Evolutionary conservation across 2,888 invertebrate genomes (phyloP).

Genomic region (Aspidapion aeneum): DNA sequence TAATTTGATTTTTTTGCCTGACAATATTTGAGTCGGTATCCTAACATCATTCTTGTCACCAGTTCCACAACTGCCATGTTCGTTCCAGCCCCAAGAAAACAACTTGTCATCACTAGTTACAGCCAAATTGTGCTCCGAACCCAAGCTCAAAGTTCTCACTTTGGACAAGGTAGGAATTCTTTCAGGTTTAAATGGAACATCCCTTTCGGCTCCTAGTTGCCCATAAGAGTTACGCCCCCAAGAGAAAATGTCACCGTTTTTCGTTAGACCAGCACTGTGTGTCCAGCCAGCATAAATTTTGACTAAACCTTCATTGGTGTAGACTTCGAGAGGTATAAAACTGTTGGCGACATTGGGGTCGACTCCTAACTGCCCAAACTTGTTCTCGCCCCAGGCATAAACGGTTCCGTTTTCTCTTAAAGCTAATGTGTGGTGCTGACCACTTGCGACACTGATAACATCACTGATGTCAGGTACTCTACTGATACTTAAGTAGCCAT

Average conservation of each 20-base stretch:
- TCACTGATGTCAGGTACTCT: conserved; percentile 55
- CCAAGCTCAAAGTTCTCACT: conserved; percentile 60
- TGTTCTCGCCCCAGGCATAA: conserved; percentile 81
- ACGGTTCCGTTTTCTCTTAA: conserved; percentile 55
- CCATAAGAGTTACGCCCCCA: conserved; percentile 84
- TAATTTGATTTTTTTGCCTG: conserved; percentile 38
- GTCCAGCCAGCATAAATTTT: conserved; percentile 74
- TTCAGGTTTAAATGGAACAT: conserved; percentile 45
- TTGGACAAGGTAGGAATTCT: conserved; percentile 50
- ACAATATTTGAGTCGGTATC: conserved; percentile 47
- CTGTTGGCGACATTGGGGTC: conserved; percentile 53
- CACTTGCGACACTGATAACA: conserved; percentile 67
- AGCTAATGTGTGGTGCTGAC: conserved; percentile 75
- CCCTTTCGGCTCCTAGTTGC: conserved; percentile 60
- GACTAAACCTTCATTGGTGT: conserved; percentile 54
- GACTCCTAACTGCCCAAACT: conserved; percentile 71
- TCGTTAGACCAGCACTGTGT: conserved; percentile 64
- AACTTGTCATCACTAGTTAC: conserved; percentile 61
- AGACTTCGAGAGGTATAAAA: conserved; percentile 54
- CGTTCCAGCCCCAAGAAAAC: conserved; percentile 88
- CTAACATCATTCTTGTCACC: conserved; percentile 50
- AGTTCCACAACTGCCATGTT: conserved; percentile 82
- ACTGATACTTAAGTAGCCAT: conserved; percentile 48
- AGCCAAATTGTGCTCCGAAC: conserved; percentile 78
- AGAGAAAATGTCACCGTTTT: conserved; percentile 59